phyloP scores from a whole-genome alignment of 2,113 vertebrate species.

The Oceanodroma tethys region DNA sequence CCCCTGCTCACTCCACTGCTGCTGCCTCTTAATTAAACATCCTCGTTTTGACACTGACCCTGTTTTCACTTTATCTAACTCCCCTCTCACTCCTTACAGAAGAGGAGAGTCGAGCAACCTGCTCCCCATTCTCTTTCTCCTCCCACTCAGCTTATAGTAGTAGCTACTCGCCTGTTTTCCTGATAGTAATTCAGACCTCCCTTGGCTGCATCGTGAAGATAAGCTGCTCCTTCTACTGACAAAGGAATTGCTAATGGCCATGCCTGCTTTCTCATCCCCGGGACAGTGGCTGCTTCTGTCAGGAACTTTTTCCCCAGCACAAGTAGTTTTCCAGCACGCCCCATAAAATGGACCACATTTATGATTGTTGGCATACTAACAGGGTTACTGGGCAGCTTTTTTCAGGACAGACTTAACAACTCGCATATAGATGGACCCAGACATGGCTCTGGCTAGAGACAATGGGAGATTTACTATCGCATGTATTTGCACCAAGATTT shows the following conservation, averaged over 20 bases:
- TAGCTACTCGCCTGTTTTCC: background rate
- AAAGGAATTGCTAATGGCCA: slow-evolving; percentile 22
- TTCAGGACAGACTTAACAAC: slow-evolving; percentile 10
- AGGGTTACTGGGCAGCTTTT: slow-evolving; percentile 27
- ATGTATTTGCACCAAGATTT: slow-evolving; percentile 16
- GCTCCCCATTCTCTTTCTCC: background rate
- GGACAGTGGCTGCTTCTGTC: background rate
- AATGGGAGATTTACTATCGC: slow-evolving; percentile 55
- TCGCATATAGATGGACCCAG: slow-evolving; percentile 8
- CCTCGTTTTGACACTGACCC: background rate
- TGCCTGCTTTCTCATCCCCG: background rate
- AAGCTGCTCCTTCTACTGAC: slow-evolving; percentile 3
- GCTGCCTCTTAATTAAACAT: background rate
- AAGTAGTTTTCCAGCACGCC: background rate
- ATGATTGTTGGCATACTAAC: slow-evolving; percentile 21
- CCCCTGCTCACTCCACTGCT: background rate
- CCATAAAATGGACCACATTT: background rate
- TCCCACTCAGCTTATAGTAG: background rate
- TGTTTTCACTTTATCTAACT: background rate
- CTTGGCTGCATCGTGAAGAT: slow-evolving; percentile 7
- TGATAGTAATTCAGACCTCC: background rate
- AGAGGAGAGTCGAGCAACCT: background rate
- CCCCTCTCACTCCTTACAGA: background rate
- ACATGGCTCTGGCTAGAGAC: background rate
- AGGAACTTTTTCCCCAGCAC: background rate